These are phyloP conservation scores for Synanthedon andrenaeformis DNA, from an alignment of 2,888 invertebrate species.

Conservation along the genomic window DNA sequence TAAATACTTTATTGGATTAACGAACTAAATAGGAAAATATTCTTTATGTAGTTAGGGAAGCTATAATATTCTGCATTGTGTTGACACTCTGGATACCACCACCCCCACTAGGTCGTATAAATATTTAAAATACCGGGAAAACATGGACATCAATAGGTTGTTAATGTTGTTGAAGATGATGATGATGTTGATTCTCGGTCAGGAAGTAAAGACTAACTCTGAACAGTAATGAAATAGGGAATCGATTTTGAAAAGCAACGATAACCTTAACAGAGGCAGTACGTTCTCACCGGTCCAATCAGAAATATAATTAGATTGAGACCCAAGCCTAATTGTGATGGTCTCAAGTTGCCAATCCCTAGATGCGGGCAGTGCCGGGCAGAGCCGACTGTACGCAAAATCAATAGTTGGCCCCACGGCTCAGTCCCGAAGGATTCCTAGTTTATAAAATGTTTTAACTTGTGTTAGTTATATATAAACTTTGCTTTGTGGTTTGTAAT, in stretches of 20 bases:
- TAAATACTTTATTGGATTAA: no score
- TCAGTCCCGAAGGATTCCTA: constrained; percentile 27
- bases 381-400: constrained; percentile 31
- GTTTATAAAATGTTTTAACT: constrained; percentile 26
- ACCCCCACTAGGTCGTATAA: no score
- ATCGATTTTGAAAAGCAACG: neutral
- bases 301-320: constrained; percentile 67
- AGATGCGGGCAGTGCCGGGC: constrained; percentile 22
- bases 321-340: constrained; percentile 57
- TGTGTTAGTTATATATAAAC: neutral
- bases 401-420: constrained; percentile 52
- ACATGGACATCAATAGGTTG: no score
- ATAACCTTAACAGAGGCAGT: neutral
- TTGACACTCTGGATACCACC: no score
- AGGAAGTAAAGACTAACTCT: no score
- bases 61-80: no score
- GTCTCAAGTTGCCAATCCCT: constrained; percentile 58
- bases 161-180: no score
- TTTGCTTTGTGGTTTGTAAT: neutral
- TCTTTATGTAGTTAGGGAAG: no score
- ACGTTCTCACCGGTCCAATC: constrained; percentile 34
- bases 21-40: no score
- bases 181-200: no score
- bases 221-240: neutral
- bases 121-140: no score